These are phyloP conservation scores for Drosophila teissieri DNA, from an alignment of 1,140 invertebrate genomes.

Conservation along the genomic window DNA sequence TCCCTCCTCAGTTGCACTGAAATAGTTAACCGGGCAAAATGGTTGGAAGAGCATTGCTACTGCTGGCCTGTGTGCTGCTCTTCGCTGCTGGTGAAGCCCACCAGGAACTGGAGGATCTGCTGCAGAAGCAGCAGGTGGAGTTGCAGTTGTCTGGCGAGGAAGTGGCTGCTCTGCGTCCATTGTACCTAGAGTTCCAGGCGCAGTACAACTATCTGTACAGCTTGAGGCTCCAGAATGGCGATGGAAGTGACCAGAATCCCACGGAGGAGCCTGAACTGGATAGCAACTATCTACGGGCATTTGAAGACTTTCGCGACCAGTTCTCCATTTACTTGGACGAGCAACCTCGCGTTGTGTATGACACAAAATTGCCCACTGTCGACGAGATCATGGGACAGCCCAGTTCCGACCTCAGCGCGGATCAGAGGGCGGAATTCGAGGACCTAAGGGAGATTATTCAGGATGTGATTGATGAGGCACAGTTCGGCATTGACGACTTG, in stretches of 20 bases:
- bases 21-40: slow-evolving; percentile 30
- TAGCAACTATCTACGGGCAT: slow-evolving; percentile 32
- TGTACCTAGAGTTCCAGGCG: slow-evolving; percentile 63
- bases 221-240: slow-evolving; percentile 37
- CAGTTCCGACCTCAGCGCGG: slow-evolving; percentile 26
- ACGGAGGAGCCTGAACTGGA: slow-evolving; percentile 20
- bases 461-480: slow-evolving; percentile 72
- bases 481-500: slow-evolving; percentile 59
- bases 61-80: slow-evolving; percentile 25
- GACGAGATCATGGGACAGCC: slow-evolving; percentile 57
- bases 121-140: slow-evolving; percentile 51
- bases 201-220: slow-evolving; percentile 67
- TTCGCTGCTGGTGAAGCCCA: slow-evolving; percentile 26
- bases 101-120: slow-evolving; percentile 47
- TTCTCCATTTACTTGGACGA: slow-evolving; percentile 42
- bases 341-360: slow-evolving; percentile 53
- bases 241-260: slow-evolving; percentile 47
- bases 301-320: slow-evolving; percentile 46
- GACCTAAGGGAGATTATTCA: slow-evolving; percentile 67
- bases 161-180: slow-evolving; percentile 57
- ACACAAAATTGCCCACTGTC: slow-evolving; percentile 63
- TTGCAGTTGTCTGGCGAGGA: slow-evolving; percentile 56
- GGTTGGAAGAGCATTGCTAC: slow-evolving; percentile 32
- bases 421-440: slow-evolving; percentile 55
- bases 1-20: slow-evolving; percentile 40